A percentile compares a stretch with the other conserved stretches of the same genome.
These are phyloP conservation scores for Perizoma flavofasciatum DNA, from an alignment of 2,888 invertebrate genomes.

Conservation along the genomic window DNA sequence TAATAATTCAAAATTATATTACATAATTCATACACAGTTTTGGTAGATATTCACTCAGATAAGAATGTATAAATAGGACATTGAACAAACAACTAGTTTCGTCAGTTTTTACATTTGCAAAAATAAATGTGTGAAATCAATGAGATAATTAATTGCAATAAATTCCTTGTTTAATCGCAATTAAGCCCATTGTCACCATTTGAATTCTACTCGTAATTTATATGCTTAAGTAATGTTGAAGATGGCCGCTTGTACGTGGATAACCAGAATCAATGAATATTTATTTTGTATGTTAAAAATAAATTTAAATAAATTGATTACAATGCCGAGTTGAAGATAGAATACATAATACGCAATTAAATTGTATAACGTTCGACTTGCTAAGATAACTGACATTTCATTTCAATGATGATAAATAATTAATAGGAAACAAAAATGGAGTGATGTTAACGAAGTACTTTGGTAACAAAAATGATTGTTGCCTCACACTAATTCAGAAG, in stretches of 20 bases:
- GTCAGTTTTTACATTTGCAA: background rate
- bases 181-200: constrained; percentile 33
- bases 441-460: constrained; percentile 4
- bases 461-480: constrained; percentile 2
- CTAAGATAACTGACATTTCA: constrained; percentile 19
- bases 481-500: constrained; percentile 12
- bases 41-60: no score
- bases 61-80: background rate
- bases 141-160: constrained; percentile 17
- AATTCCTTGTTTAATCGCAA: constrained; percentile 21
- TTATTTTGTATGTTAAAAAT: constrained; percentile 34
- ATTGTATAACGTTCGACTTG: constrained; percentile 15
- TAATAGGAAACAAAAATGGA: constrained; percentile 13
- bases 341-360: constrained; percentile 30
- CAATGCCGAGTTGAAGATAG: constrained; percentile 22
- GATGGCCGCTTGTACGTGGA: constrained; percentile 27
- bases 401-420: constrained; percentile 14
- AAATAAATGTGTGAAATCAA: constrained; percentile 24
- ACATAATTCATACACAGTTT: no score
- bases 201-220: constrained; percentile 32
- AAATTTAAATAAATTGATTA: constrained; percentile 36
- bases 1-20: no score
- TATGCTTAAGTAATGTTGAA: constrained; percentile 25
- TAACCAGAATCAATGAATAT: constrained; percentile 39
- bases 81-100: constrained; percentile 2